Evolutionary conservation across 2,797 vertebrate species (phyloP).

Genomic region (Bufotes viridis): DNA sequence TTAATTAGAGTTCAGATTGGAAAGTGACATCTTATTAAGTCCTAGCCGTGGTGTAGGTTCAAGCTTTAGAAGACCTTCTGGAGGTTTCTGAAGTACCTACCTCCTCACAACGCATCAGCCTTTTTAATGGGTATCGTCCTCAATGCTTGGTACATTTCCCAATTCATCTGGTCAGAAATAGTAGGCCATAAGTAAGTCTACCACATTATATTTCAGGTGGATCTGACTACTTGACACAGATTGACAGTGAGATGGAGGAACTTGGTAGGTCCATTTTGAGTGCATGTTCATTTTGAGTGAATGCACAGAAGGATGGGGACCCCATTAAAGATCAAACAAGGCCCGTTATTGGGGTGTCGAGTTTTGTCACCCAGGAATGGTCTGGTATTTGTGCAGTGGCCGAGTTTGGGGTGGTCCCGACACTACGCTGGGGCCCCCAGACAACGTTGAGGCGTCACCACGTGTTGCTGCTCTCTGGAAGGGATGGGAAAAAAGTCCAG

Average conservation of each 20-base stretch:
- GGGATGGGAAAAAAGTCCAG: too few species aligned
- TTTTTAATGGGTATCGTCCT: not conserved
- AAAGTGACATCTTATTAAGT: constrained; percentile 23
- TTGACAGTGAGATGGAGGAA: not conserved
- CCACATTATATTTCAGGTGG: not conserved
- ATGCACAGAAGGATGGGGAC: not conserved
- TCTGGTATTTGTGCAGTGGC: too few species aligned
- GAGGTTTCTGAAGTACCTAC: not conserved
- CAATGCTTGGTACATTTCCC: not conserved
- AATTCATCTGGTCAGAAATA: not conserved
- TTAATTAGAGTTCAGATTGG: constrained; percentile 18
- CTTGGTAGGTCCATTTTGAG: not conserved
- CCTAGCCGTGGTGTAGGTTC: not conserved
- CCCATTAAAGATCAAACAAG: not conserved
- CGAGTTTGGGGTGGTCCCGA: too few species aligned
- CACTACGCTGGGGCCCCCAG: too few species aligned
- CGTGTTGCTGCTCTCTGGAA: too few species aligned
- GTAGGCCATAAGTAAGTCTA: constrained; percentile 4
- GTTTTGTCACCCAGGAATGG: too few species aligned
- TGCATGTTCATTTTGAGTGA: not conserved
- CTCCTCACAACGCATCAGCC: not conserved
- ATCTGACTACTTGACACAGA: not conserved
- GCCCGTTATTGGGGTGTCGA: too few species aligned
- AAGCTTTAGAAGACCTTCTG: constrained; percentile 8
- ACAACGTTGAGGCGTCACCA: too few species aligned